Evolutionary conservation across 2,888 invertebrate species (phyloP).

Genomic region (Meliscaeva auricollis): DNA sequence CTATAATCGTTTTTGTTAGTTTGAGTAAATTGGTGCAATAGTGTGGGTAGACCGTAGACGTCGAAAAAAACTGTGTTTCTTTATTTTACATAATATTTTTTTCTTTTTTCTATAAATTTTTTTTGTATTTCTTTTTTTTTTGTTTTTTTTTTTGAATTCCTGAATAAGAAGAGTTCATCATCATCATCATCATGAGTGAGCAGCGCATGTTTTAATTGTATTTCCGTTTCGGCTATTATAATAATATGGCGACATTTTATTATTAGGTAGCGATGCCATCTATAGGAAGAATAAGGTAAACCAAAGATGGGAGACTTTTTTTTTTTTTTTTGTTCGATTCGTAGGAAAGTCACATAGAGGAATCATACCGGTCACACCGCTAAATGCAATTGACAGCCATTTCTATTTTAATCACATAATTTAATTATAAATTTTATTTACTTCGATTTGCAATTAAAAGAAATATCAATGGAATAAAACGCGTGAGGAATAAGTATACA

Average conservation of each 20-base stretch:
- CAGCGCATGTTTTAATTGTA: conserved; percentile 50
- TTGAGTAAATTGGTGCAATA: conserved; percentile 20
- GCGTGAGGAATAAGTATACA: conserved; percentile 21
- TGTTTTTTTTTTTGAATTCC: conserved; percentile 61
- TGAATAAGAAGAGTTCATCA: conserved; percentile 49
- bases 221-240: conserved; percentile 61
- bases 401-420: conserved; percentile 74
- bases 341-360: not conserved
- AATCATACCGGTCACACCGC: conserved; percentile 36
- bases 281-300: conserved; percentile 38
- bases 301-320: conserved; percentile 54
- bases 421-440: conserved; percentile 64
- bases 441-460: conserved; percentile 40
- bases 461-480: conserved; percentile 15
- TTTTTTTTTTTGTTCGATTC: not conserved
- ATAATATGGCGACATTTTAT: conserved; percentile 54
- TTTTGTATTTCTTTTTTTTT: too few relatives aligned
- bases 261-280: conserved; percentile 55
- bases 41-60: conserved; percentile 60
- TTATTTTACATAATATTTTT: conserved; percentile 71
- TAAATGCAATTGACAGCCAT: conserved; percentile 66
- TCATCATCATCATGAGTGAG: not conserved
- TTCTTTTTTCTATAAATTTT: conserved; percentile 6
- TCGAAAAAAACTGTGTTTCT: conserved; percentile 61
- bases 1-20: conserved; percentile 5